Evolutionary conservation across 2,888 invertebrate genomes (phyloP), one percentile per base, ranked within the genome.

Genomic region (Flexamia atlantica): DNA sequence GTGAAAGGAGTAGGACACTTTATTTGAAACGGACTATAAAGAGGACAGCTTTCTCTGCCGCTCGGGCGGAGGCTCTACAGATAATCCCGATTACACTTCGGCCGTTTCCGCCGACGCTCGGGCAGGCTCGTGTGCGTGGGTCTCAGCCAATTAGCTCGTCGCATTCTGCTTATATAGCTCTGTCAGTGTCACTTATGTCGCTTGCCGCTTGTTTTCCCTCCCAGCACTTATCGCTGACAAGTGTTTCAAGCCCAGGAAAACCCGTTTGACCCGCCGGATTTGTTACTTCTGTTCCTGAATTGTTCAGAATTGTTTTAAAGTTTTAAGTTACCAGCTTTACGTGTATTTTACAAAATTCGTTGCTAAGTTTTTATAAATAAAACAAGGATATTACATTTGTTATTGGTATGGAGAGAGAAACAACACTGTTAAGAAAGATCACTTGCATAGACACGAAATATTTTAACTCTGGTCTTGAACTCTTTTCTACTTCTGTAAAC

Each of bases 101-200:
- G 64, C 5, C 30, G 14, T 64, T 64, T 64, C 30, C 64, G 64
- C 64, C 64, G 28, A 12, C 30, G 64, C 30, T 64, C 64, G 64
- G 64, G 14, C 28, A 17, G 1, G 0, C 7, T 64, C 64, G 64
- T 64, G 30, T 64, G 64, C 64, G 64, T 64, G 64, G 64, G 57
- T 28, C 64, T 14, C 4, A 64, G 53, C 46, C 46, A 46, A 46
- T 46, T 46, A 46, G 46, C 46, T 46, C n/a, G 10, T 46, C 46
- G 17, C 46, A 46, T 46, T 46, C 40, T 4, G 46, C 46, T 46
- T 46, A 46, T 46, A 46, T 17, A 46, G 14, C 46, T 46, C 46
- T 46, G 46, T 36, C 17, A 46, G 10, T 46, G 46, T 36, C 17
- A 46, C 17, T 46, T 46, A 46, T 46, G 46, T 17, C 46, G 46